Conservation (phyloP, 2,888 invertebrate genomes). For the Synergus umbraculus region DNA sequence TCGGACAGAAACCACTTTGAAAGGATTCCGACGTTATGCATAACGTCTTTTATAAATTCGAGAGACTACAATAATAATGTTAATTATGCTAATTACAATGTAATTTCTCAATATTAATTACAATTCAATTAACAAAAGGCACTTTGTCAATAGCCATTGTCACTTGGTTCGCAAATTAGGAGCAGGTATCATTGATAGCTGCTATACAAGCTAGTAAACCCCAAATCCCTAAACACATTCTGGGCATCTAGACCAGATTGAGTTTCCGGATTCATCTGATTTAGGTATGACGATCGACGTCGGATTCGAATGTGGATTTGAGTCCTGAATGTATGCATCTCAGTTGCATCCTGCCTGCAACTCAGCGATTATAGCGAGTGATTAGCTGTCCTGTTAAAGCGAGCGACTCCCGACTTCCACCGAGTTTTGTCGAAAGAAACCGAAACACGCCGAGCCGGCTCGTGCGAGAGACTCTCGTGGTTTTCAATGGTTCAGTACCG, state of each 20-base stretch:
- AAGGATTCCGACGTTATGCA: too few relatives aligned
- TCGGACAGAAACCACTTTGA: too few relatives aligned
- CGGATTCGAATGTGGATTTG: constrained; percentile 24
- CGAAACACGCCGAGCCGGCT: constrained; percentile 60
- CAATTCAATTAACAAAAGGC: neutral
- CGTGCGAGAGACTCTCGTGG: constrained; percentile 64
- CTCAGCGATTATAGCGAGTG: constrained; percentile 66
- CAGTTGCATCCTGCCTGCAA: constrained; percentile 51
- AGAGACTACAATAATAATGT: too few relatives aligned
- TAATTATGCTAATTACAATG: too few relatives aligned
- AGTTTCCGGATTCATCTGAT: constrained; percentile 23
- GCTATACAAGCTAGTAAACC: neutral
- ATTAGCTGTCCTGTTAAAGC: constrained; percentile 63
- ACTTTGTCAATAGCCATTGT: neutral
- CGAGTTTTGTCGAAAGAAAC: constrained; percentile 58
- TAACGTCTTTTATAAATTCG: too few relatives aligned
- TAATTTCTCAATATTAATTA: neutral
- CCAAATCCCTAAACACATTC: constrained; percentile 28
- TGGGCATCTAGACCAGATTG: constrained; percentile 9
- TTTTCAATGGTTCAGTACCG: constrained; percentile 74
- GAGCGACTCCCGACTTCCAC: constrained; percentile 51
- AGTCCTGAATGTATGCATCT: constrained; percentile 45
- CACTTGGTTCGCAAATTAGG: neutral
- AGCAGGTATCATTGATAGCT: neutral
- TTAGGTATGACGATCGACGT: constrained; percentile 26